A percentile compares a stretch with the other conserved stretches of the same genome.
Conservation (phyloP, 64 coral and sea anemone genomes). For the Trachythela sp. region DNA sequence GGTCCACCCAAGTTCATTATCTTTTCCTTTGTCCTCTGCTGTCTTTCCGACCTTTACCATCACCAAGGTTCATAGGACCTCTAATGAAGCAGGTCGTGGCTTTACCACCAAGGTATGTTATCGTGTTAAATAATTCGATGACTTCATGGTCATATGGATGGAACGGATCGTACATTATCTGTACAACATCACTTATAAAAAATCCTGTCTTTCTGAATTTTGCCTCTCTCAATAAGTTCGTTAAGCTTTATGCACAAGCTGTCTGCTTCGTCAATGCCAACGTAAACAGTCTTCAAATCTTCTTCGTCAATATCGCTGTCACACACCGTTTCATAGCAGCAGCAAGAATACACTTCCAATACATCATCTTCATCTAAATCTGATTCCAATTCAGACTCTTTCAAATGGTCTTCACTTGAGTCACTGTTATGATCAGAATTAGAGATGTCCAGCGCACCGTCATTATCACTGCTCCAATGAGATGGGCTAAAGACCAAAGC, state of each 20-base stretch:
- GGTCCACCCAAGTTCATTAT: slow-evolving; percentile 14
- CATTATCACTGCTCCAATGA: slow-evolving; percentile 32
- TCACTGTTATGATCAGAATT: slow-evolving; percentile 42
- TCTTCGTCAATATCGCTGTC: slow-evolving; percentile 55
- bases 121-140: slow-evolving; percentile 15
- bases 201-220: slow-evolving; percentile 48
- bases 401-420: slow-evolving; percentile 45
- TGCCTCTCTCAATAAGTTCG: slow-evolving; percentile 47
- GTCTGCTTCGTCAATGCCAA: slow-evolving; percentile 56
- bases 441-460: slow-evolving; percentile 17
- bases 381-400: slow-evolving; percentile 49
- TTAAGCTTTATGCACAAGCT: slow-evolving; percentile 45
- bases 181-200: slow-evolving; percentile 52
- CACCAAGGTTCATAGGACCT: slow-evolving; percentile 24
- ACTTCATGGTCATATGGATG: neutral
- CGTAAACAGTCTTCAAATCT: slow-evolving; percentile 52
- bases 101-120: slow-evolving; percentile 13
- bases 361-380: slow-evolving; percentile 39
- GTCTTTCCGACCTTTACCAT: neutral
- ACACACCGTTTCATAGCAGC: slow-evolving; percentile 27
- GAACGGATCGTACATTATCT: slow-evolving; percentile 14
- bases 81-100: neutral
- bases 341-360: slow-evolving; percentile 41
- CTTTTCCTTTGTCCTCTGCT: neutral
- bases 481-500: slow-evolving; percentile 38